Conservation (phyloP, 2,888 invertebrate species). For the Apamea epomidion region DNA sequence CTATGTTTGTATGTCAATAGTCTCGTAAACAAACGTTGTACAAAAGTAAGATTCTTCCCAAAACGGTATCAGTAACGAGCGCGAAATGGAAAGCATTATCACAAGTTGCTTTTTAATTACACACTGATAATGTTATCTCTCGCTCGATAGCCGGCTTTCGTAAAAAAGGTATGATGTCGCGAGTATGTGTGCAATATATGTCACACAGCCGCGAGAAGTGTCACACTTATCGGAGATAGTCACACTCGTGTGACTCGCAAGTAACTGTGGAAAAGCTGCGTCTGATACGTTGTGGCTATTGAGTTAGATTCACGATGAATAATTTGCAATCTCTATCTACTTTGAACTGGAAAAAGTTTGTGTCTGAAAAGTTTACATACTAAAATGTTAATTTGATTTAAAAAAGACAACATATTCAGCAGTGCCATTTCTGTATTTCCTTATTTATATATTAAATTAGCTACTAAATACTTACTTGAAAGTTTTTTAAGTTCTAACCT, state of each 20-base stretch:
- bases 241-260: conserved; percentile 36
- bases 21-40: background rate
- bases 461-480: conserved; percentile 44
- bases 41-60: conserved; percentile 13
- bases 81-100: conserved; percentile 58
- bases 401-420: too few species aligned
- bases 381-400: background rate
- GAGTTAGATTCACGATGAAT: background rate
- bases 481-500: conserved; percentile 36
- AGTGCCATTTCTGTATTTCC: background rate
- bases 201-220: conserved; percentile 13
- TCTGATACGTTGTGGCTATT: background rate
- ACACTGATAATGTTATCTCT: conserved; percentile 63
- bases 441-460: background rate
- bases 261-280: conserved; percentile 5
- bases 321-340: background rate
- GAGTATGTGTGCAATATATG: background rate
- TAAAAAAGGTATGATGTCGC: background rate
- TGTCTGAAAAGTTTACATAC: background rate
- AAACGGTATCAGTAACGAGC: conserved; percentile 42
- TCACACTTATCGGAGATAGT: conserved; percentile 38
- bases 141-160: conserved; percentile 55
- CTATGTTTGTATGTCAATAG: background rate
- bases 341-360: background rate
- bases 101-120: conserved; percentile 65